Conservation (phyloP, 2,888 invertebrate genomes). For the Eustalomyia histrio region DNA sequence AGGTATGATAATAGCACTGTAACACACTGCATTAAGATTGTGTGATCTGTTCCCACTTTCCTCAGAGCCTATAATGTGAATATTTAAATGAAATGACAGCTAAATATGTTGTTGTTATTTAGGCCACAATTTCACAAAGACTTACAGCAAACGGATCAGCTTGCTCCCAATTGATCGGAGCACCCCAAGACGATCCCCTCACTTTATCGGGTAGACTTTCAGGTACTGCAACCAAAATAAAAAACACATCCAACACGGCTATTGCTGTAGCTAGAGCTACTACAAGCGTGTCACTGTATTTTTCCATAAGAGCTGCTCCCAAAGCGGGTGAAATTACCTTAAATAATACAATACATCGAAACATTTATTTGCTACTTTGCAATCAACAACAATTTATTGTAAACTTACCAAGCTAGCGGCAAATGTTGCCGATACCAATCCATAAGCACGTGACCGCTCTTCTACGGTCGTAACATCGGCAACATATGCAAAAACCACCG, state of each 20-base stretch:
- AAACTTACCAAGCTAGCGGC: constrained; percentile 93
- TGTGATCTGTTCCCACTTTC: constrained; percentile 96
- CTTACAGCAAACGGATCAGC: constrained; percentile 96
- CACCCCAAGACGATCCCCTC: constrained; percentile 88
- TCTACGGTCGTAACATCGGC: constrained; percentile 99
- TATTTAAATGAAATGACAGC: constrained; percentile 11
- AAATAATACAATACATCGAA: too few relatives aligned
- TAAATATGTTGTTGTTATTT: too few relatives aligned
- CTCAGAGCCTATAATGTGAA: constrained; percentile 83
- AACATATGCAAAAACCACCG: constrained; percentile 99
- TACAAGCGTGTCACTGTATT: constrained; percentile 91
- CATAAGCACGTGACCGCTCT: constrained; percentile 96
- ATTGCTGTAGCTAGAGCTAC: constrained; percentile 97
- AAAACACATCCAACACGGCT: constrained; percentile 97
- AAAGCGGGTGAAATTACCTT: constrained; percentile 96
- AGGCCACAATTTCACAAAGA: background rate
- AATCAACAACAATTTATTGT: background rate
- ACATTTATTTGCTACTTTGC: background rate
- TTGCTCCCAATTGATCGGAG: constrained; percentile 97
- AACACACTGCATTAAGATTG: constrained; percentile 97
- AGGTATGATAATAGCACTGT: constrained; percentile 98
- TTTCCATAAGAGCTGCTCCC: constrained; percentile 92
- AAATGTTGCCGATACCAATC: constrained; percentile 98
- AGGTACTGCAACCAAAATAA: constrained; percentile 98
- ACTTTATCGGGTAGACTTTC: constrained; percentile 98